Conservation (phyloP, 2,113 vertebrate species). For the Platysternon megacephalum region DNA sequence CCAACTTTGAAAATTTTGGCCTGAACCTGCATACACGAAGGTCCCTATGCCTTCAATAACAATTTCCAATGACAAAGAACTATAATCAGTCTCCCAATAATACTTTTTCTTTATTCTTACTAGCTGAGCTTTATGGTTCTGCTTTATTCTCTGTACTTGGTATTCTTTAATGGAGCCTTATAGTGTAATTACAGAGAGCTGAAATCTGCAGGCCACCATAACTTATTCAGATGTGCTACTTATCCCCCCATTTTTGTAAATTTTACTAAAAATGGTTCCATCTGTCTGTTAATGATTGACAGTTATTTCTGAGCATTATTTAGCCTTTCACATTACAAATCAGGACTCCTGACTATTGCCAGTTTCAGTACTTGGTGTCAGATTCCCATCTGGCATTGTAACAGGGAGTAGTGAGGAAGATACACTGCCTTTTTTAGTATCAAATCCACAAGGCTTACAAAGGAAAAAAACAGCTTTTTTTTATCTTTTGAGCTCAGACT, state of each 20-base stretch:
- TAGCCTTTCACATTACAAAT: constrained; percentile 58
- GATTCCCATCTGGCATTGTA: constrained; percentile 49
- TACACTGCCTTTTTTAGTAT: constrained; percentile 49
- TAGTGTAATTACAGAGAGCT: constrained; percentile 65
- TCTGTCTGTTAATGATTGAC: constrained; percentile 49
- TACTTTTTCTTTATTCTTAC: constrained; percentile 15
- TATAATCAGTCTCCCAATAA: neutral
- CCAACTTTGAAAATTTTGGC: neutral
- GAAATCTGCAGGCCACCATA: constrained; percentile 66
- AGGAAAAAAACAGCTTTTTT: constrained; percentile 39
- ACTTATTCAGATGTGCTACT: constrained; percentile 70
- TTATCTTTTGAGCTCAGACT: constrained; percentile 61
- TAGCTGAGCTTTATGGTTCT: constrained; percentile 18
- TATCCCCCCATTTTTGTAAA: constrained; percentile 46
- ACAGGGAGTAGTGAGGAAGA: constrained; percentile 25
- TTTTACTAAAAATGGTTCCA: neutral
- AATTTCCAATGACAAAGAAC: accelerated
- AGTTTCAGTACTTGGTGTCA: constrained; percentile 48
- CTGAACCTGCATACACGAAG: neutral
- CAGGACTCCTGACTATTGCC: constrained; percentile 37
- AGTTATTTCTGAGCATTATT: constrained; percentile 46
- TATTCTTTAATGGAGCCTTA: constrained; percentile 54
- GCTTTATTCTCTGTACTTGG: constrained; percentile 51
- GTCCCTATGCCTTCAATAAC: neutral
- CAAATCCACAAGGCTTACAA: constrained; percentile 55